Evolutionary conservation across 1,140 invertebrate genomes (phyloP).

Genomic region (Bombus soroeensis): DNA sequence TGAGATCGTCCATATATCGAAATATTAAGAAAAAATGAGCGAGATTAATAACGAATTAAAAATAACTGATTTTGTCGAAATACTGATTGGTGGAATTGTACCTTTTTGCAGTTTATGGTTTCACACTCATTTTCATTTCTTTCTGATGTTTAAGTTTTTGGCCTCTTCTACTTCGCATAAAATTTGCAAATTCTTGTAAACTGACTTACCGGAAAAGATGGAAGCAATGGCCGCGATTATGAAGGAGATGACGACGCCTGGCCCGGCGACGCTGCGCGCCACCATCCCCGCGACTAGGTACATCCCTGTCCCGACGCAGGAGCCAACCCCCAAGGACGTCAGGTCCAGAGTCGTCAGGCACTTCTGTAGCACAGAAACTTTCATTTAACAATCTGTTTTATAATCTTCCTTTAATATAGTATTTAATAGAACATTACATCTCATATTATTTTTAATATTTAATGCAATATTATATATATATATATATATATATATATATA

Average conservation of each 20-base stretch:
- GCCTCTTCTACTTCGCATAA: neutral
- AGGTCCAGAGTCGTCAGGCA: slow-evolving; percentile 95
- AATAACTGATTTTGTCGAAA: too few relatives aligned
- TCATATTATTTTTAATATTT: neutral
- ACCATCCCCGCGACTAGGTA: slow-evolving; percentile 96
- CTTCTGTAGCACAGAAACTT: slow-evolving; percentile 86
- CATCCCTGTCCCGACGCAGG: slow-evolving; percentile 96
- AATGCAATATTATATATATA: neutral
- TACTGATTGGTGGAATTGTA: too few relatives aligned
- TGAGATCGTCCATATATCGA: too few relatives aligned
- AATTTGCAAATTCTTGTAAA: neutral
- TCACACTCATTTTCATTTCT: too few relatives aligned
- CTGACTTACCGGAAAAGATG: slow-evolving; percentile 92
- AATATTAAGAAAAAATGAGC: too few relatives aligned
- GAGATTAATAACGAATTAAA: too few relatives aligned
- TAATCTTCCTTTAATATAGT: neutral
- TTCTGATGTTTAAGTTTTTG: too few relatives aligned
- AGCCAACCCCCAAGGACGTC: slow-evolving; percentile 95
- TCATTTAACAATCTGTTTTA: neutral
- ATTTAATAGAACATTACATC: neutral
- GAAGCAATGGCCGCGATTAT: slow-evolving; percentile 95
- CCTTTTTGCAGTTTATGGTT: too few relatives aligned
- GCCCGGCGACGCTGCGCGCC: slow-evolving; percentile 92
- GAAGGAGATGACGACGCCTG: slow-evolving; percentile 93
- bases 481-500: neutral